Evolutionary conservation across 2,888 invertebrate genomes (phyloP).

Genomic region (Physocephala rufipes): DNA sequence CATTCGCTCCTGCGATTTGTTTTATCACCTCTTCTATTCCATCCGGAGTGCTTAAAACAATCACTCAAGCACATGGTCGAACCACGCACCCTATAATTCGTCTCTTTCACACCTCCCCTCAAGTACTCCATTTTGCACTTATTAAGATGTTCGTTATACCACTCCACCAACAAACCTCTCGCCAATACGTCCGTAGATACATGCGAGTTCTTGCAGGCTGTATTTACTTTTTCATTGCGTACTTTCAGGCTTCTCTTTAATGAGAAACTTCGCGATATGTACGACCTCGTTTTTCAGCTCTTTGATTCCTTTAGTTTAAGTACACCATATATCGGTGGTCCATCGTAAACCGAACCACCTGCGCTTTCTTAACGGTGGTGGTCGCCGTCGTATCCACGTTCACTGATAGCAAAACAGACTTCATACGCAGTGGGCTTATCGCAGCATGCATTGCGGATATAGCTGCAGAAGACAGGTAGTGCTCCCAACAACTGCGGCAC

Average conservation of each 20-base stretch:
- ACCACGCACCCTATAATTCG: too few species aligned
- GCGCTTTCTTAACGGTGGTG: neutral
- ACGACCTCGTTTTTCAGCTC: neutral
- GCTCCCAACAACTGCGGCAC: too few species aligned
- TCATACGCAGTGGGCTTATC: neutral
- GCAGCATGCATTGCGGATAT: neutral
- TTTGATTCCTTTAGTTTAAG: neutral
- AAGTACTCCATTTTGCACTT: too few species aligned
- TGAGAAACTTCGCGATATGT: neutral
- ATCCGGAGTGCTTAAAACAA: too few species aligned
- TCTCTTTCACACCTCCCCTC: too few species aligned
- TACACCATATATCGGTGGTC: neutral
- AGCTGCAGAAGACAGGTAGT: too few species aligned
- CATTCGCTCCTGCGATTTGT: too few species aligned
- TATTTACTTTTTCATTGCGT: slow-evolving; percentile 13
- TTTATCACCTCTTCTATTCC: too few species aligned
- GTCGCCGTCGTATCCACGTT: neutral
- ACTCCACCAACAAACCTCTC: too few species aligned
- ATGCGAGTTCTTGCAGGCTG: neutral
- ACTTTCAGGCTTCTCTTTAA: neutral
- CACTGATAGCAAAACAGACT: neutral
- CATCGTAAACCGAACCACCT: neutral
- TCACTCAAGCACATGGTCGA: too few species aligned
- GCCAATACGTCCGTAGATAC: neutral
- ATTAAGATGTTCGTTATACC: too few species aligned